Evolutionary conservation across 2,888 invertebrate genomes (phyloP).

Genomic region (Allygus modestus): DNA sequence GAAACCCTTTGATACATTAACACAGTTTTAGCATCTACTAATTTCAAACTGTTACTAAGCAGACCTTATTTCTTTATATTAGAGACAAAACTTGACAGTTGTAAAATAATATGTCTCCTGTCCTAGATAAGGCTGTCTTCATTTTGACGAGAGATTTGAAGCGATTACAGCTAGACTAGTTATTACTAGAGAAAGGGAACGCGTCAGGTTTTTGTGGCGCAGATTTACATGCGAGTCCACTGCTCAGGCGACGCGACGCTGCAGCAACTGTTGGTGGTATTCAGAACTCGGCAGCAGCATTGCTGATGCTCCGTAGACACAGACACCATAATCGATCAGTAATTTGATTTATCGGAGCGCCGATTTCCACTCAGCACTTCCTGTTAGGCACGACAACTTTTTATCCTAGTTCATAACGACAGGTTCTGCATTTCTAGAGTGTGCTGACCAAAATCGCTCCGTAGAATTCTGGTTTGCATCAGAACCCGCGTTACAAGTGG

Average conservation of each 20-base stretch:
- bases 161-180: background rate
- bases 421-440: conserved; percentile 46
- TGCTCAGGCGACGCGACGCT: background rate
- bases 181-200: conserved; percentile 9
- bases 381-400: conserved; percentile 28
- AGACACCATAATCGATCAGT: conserved; percentile 3
- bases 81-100: too few relatives aligned
- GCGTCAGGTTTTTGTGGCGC: background rate
- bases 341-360: conserved; percentile 9
- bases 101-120: background rate
- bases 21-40: too few relatives aligned
- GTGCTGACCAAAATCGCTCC: conserved; percentile 16
- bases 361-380: conserved; percentile 17
- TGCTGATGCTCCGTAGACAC: background rate
- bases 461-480: conserved; percentile 6
- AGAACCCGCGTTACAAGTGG: background rate
- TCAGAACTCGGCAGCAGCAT: background rate
- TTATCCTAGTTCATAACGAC: conserved; percentile 31
- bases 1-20: too few relatives aligned
- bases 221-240: background rate
- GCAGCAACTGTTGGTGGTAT: background rate
- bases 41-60: too few relatives aligned
- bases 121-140: background rate
- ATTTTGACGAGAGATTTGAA: background rate
- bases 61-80: too few relatives aligned